These are phyloP conservation scores for Stenopsyche tienmushanensis DNA, from an alignment of 1,140 invertebrate genomes.

Conservation along the genomic window DNA sequence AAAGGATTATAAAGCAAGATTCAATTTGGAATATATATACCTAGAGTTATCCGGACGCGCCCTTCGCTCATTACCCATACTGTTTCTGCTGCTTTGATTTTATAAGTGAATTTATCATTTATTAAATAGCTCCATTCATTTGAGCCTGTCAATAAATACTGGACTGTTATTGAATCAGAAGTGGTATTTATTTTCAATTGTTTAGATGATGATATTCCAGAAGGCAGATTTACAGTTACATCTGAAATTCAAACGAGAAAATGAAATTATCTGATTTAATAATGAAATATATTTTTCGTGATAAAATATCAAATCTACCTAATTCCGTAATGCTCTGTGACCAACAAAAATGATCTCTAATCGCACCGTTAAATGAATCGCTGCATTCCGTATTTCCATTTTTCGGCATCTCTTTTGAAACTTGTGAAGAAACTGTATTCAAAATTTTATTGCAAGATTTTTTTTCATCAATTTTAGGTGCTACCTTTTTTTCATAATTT, in stretches of 20 bases:
- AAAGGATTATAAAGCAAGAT: neutral
- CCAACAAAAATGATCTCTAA: conserved; percentile 76
- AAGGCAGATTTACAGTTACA: conserved; percentile 67
- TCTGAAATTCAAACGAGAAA: conserved; percentile 50
- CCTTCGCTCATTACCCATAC: conserved; percentile 79
- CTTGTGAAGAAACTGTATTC: neutral
- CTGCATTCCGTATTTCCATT: conserved; percentile 30
- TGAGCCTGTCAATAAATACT: conserved; percentile 44
- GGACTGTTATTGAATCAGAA: conserved; percentile 57
- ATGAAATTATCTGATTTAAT: conserved; percentile 11
- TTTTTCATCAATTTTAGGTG: neutral
- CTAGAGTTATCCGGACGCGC: conserved; percentile 58
- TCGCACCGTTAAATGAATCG: conserved; percentile 79
- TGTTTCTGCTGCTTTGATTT: conserved; percentile 71
- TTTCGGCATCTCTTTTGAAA: neutral
- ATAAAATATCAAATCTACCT: conserved; percentile 43
- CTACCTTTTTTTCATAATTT: neutral
- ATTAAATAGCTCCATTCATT: conserved; percentile 57
- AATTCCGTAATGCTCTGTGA: conserved; percentile 78
- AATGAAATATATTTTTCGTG: neutral
- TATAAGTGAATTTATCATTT: conserved; percentile 65
- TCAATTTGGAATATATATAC: conserved; percentile 39
- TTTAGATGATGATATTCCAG: conserved; percentile 60
- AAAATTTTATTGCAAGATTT: neutral
- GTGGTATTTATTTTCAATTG: conserved; percentile 67